Evolutionary conservation across 2,113 vertebrate species (phyloP).

Genomic region (Chinchilla lanigera): DNA sequence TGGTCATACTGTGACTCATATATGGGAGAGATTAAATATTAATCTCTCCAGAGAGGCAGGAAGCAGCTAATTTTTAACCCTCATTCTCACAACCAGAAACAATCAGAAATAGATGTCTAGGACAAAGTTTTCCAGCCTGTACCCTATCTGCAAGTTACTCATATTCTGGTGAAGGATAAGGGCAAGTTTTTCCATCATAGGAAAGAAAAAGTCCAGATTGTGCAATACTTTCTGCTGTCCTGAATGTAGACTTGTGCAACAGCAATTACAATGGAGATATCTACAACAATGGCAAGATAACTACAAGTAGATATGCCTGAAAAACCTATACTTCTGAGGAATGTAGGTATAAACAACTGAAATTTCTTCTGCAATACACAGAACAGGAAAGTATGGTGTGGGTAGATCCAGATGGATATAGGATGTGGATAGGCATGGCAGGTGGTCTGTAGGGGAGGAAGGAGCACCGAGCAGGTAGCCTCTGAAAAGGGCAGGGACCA

Average conservation of each 20-base stretch:
- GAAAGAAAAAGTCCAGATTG: neutral
- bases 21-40: constrained; percentile 9
- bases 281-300: neutral
- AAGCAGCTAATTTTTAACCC: neutral
- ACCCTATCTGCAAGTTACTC: neutral
- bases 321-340: neutral
- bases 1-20: neutral
- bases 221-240: neutral
- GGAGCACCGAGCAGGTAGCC: neutral
- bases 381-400: too few species aligned
- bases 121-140: neutral
- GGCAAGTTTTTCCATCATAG: neutral
- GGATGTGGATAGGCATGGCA: rapidly evolving
- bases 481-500: neutral
- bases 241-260: neutral
- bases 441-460: neutral
- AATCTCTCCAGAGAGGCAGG: neutral
- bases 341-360: too few species aligned
- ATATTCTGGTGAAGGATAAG: neutral
- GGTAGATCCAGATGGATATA: rapidly evolving
- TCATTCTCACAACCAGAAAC: neutral
- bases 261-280: neutral
- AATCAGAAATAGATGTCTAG: neutral
- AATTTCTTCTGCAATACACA: rapidly evolving
- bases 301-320: too few species aligned